These are phyloP conservation scores for Porites rus DNA, from an alignment of 92 coral and sea anemone genomes.

Conservation along the genomic window DNA sequence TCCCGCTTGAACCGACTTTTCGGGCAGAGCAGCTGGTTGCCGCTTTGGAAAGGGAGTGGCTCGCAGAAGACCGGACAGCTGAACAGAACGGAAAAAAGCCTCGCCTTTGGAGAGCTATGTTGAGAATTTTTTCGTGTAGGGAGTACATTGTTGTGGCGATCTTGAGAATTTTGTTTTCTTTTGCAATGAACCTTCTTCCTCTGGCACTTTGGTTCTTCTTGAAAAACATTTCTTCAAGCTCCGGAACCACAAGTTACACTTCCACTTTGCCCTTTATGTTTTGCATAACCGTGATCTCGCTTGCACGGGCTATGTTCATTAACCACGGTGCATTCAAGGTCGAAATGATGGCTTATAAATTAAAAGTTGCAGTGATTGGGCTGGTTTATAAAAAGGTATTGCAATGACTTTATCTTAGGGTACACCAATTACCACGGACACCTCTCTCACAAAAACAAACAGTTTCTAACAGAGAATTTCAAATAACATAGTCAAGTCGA, in stretches of 20 bases:
- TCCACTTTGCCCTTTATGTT: not conserved
- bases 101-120: constrained; percentile 25
- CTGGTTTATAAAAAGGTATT: constrained; percentile 35
- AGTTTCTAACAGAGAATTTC: too few relatives aligned
- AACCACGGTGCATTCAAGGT: not conserved
- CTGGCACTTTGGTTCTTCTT: constrained; percentile 28
- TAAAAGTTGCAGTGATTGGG: constrained; percentile 23
- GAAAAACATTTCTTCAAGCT: not conserved
- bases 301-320: not conserved
- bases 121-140: not conserved
- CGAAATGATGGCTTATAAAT: not conserved
- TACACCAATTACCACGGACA: too few relatives aligned
- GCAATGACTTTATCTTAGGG: not conserved
- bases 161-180: constrained; percentile 4
- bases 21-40: constrained; percentile 1
- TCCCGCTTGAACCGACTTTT: not conserved
- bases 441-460: too few relatives aligned
- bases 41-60: constrained; percentile 19
- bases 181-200: not conserved
- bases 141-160: constrained; percentile 3
- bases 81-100: constrained; percentile 6
- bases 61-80: not conserved
- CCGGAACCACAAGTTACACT: not conserved
- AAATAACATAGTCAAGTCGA: too few relatives aligned
- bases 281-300: not conserved